phyloP scores from a whole-genome alignment of 2,888 invertebrate genomes.

The Chrysolina oricalcia region DNA sequence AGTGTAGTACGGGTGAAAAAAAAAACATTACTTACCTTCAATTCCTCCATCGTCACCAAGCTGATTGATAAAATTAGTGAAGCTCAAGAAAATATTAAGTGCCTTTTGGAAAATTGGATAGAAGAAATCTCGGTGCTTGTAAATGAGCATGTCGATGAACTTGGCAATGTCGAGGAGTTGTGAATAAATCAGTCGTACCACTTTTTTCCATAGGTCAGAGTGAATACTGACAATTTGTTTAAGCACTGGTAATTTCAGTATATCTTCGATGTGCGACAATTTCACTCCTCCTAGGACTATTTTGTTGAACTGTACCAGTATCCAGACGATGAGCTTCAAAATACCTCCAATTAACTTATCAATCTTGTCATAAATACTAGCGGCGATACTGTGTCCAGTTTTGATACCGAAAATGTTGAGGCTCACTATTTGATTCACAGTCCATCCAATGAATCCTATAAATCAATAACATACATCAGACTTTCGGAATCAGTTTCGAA shows the following conservation, averaged over 20 bases:
- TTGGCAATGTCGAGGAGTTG: slow-evolving; percentile 33
- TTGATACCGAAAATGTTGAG: slow-evolving; percentile 39
- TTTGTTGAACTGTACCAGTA: slow-evolving; percentile 12
- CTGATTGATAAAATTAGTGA: slow-evolving; percentile 39
- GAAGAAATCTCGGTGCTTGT: slow-evolving; percentile 49
- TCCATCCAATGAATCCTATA: slow-evolving; percentile 31
- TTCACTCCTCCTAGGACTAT: neutral
- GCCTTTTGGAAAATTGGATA: slow-evolving; percentile 47
- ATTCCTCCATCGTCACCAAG: slow-evolving; percentile 40
- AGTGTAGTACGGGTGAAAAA: too few species aligned
- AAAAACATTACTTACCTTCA: slow-evolving; percentile 32
- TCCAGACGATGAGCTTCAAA: neutral
- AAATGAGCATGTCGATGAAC: slow-evolving; percentile 35
- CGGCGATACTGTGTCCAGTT: slow-evolving; percentile 5
- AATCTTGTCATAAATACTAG: slow-evolving; percentile 27
- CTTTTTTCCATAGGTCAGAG: neutral
- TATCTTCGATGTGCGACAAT: slow-evolving; percentile 19
- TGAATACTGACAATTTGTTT: slow-evolving; percentile 29
- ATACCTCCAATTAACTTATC: neutral
- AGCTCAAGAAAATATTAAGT: slow-evolving; percentile 48
- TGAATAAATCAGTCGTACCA: neutral
- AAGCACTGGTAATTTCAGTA: slow-evolving; percentile 42
- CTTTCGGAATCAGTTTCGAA: too few species aligned
- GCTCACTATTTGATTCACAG: neutral
- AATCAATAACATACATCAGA: too few species aligned